Conservation (phyloP, 1,140 invertebrate genomes). For the Solenopsis invicta region DNA sequence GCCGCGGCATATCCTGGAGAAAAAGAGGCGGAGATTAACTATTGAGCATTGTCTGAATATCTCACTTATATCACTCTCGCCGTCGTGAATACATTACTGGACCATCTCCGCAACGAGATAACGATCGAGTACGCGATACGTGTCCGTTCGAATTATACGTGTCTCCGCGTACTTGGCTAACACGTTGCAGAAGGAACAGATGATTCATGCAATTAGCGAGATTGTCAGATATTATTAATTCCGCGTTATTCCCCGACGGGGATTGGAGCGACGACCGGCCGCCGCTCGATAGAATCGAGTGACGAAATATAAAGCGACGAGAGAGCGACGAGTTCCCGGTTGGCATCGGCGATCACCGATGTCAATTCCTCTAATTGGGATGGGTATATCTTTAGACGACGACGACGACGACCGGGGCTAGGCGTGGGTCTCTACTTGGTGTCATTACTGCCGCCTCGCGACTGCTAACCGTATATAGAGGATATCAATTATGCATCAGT, state of each 20-base stretch:
- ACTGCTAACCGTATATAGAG: constrained; percentile 65
- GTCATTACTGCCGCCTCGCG: constrained; percentile 49
- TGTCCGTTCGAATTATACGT: constrained; percentile 29
- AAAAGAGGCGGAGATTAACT: neutral
- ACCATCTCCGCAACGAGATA: constrained; percentile 26
- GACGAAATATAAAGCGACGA: constrained; percentile 63
- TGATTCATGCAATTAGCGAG: constrained; percentile 56
- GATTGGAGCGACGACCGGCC: constrained; percentile 56
- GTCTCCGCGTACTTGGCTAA: constrained; percentile 33
- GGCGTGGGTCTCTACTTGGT: constrained; percentile 45
- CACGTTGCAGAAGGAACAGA: constrained; percentile 25
- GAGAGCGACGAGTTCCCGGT: constrained; percentile 18
- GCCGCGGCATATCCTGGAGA: neutral
- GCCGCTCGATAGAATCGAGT: constrained; percentile 50
- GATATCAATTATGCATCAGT: constrained; percentile 71
- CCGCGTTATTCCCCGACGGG: neutral
- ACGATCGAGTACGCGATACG: constrained; percentile 10
- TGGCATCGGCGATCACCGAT: constrained; percentile 35
- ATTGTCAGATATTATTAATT: constrained; percentile 69
- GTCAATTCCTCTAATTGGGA: constrained; percentile 69
- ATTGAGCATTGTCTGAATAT: constrained; percentile 8
- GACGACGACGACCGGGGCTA: constrained; percentile 13
- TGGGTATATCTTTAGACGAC: constrained; percentile 69
- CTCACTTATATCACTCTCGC: constrained; percentile 21
- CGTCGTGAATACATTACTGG: constrained; percentile 4